These are phyloP conservation scores for Mastomys coucha DNA, from an alignment of 2,113 vertebrate species.

Conservation along the genomic window DNA sequence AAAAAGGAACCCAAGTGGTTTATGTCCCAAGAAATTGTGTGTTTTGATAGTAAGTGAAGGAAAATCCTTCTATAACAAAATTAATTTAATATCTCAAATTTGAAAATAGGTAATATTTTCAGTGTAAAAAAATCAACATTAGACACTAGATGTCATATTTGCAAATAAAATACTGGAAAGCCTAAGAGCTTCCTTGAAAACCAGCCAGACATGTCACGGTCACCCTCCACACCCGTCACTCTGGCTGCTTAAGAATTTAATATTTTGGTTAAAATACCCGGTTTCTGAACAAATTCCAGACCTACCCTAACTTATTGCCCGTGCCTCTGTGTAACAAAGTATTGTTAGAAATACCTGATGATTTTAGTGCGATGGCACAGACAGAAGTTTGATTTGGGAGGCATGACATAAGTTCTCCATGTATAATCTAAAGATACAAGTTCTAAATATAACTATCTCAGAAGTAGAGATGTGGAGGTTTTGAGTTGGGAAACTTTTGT, in stretches of 20 bases:
- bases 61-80: background rate
- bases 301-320: background rate
- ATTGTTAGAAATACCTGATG: background rate
- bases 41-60: background rate
- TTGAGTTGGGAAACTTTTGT: background rate
- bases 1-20: background rate
- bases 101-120: conserved; percentile 10
- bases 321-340: background rate
- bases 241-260: background rate
- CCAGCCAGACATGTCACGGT: background rate
- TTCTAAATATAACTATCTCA: background rate
- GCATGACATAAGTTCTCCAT: too few relatives aligned
- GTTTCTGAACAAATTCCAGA: background rate
- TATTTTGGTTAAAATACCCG: background rate
- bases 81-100: conserved; percentile 20
- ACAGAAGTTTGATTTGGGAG: background rate
- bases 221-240: background rate
- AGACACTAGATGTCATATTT: conserved; percentile 24
- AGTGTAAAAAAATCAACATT: conserved; percentile 10
- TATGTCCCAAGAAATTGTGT: background rate
- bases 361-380: background rate
- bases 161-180: conserved; percentile 49
- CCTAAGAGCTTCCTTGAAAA: background rate
- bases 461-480: background rate
- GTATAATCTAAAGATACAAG: too few relatives aligned